Conservation (phyloP, 2,888 invertebrate genomes). For the Aelia acuminata region DNA sequence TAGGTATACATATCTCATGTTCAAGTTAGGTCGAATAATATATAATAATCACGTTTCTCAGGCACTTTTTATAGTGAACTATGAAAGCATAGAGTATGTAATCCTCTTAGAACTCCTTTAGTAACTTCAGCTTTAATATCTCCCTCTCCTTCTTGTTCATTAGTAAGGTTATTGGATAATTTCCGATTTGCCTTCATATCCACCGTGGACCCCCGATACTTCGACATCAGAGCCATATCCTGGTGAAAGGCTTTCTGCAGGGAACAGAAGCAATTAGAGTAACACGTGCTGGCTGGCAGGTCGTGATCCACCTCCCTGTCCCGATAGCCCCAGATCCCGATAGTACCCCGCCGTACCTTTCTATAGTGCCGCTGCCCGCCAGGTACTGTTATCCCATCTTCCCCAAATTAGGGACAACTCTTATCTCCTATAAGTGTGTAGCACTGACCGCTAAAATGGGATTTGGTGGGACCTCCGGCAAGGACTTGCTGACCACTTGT, state of each 20-base stretch:
- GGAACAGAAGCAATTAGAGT: conserved; percentile 45
- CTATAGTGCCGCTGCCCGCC: conserved; percentile 17
- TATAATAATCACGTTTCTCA: too few species aligned
- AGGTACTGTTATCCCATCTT: conserved; percentile 38
- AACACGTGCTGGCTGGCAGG: conserved; percentile 28
- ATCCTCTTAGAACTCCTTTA: too few species aligned
- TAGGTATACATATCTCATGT: too few species aligned
- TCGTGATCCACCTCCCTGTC: conserved; percentile 29
- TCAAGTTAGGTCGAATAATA: too few species aligned
- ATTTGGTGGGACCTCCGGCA: background rate
- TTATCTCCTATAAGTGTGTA: background rate
- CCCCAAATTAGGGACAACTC: conserved; percentile 4
- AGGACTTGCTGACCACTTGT: background rate
- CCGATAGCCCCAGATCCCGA: conserved; percentile 11
- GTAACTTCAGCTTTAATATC: too few species aligned
- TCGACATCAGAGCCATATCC: background rate
- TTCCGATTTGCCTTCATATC: background rate
- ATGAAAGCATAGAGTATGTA: too few species aligned
- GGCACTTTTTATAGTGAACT: too few species aligned
- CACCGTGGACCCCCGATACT: background rate
- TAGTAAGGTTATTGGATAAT: background rate
- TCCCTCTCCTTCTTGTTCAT: background rate
- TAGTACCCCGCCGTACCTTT: background rate
- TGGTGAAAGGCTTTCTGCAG: conserved; percentile 42
- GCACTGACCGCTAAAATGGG: background rate